phyloP scores from a whole-genome alignment of 2,888 invertebrate species.

The Nemotelus nigrinus region DNA sequence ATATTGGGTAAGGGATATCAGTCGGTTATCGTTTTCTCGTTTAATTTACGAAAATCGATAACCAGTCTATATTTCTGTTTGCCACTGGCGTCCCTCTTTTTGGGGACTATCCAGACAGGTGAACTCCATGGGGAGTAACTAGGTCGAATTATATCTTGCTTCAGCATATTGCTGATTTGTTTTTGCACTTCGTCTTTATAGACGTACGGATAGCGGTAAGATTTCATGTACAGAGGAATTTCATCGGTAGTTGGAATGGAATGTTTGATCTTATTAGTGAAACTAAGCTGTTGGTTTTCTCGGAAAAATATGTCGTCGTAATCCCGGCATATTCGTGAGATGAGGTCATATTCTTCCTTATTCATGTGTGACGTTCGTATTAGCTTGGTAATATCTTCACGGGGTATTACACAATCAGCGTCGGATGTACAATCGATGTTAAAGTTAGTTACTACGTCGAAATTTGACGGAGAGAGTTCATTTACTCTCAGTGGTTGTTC shows the following conservation, averaged over 20 bases:
- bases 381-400: neutral
- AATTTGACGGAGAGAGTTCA: too few relatives aligned
- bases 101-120: slow-evolving; percentile 47
- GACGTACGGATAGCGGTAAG: slow-evolving; percentile 14
- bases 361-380: neutral
- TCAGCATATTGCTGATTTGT: slow-evolving; percentile 49
- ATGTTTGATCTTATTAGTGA: slow-evolving; percentile 51
- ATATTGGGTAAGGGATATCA: too few relatives aligned
- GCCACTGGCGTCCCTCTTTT: too few relatives aligned
- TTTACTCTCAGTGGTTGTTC: too few relatives aligned
- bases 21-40: too few relatives aligned
- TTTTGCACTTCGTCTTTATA: slow-evolving; percentile 39
- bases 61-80: too few relatives aligned
- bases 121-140: slow-evolving; percentile 51
- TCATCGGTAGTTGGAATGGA: too few relatives aligned
- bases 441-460: too few relatives aligned
- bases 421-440: neutral
- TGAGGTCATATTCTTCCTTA: slow-evolving; percentile 8
- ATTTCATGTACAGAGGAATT: neutral
- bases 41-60: too few relatives aligned
- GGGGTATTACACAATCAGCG: too few relatives aligned
- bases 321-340: slow-evolving; percentile 11
- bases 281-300: slow-evolving; percentile 45
- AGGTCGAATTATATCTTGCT: slow-evolving; percentile 51
- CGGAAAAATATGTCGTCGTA: slow-evolving; percentile 33